Base-by-base conservation (phyloP, 2,797 vertebrate species). In the Sternarchorhynchus goeldii region DNA sequence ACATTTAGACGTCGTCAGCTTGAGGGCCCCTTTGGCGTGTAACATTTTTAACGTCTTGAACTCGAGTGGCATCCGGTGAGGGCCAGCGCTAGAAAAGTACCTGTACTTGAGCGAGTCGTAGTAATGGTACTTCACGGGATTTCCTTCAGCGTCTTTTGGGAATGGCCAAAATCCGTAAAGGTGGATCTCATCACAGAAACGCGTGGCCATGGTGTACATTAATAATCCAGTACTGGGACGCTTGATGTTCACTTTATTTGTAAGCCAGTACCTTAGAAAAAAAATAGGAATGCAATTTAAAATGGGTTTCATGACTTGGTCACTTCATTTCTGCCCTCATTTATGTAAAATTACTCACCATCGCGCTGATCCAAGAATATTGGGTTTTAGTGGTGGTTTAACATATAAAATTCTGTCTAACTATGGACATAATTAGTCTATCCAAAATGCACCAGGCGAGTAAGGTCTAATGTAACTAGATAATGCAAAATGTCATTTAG, bases 141-240 rank as follows among this genome's bases (percentile, higher is more conserved):
- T 94, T 86, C 94, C 95, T 75, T 84, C 88, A 71, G 92, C 83
- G 88, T 96, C 94, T 86, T 94, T 95, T 16, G 94, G 95, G 78
- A 96, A 96, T 3, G 95, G 95, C 95, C 95, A 96, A 87, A 95
- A 96, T 85, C 95, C 95, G 8, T 96, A 96, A 5, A 96, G 91
- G 65, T 95, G 92, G 84, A 96, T 96, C 90, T 96, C 94, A 78
- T 95, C 94, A 80, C 95, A 96, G 88, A 96, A 95, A 60, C 95
- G 93, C 0, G 95, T 96, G 17, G 94, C 93, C 50, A 96, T 90
- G 0, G 95, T 96, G 41, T 96, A 96, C 95, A 96, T 96, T 57
- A 96, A 91, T 68, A 96, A 92, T 82, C 95, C 95, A 18, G 95
- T 96, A 88, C 94, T 95, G 77, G 95, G 95, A 82, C 95, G 90